Evolutionary conservation across 1,140 invertebrate species (phyloP).

Genomic region (Conus ventricosus): DNA sequence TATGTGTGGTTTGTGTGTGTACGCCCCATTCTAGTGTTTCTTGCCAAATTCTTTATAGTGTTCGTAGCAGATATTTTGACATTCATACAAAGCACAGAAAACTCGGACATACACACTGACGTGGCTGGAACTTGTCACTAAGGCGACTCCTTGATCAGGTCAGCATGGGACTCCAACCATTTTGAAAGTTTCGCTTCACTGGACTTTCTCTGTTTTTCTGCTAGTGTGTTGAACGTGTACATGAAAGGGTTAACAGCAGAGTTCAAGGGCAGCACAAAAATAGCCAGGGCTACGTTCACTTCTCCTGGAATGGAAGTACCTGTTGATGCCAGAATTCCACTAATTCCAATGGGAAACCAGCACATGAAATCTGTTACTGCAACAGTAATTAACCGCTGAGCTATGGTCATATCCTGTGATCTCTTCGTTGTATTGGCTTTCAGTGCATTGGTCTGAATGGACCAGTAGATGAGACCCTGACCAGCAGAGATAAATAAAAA

Average conservation of each 20-base stretch:
- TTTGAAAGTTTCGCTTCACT: not conserved
- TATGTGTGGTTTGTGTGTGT: no score
- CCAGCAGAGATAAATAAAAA: slow-evolving; percentile 47
- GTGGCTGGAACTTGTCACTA: no score
- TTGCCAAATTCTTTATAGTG: no score
- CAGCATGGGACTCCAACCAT: not conserved
- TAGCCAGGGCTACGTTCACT: slow-evolving; percentile 49
- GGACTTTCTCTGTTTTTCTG: not conserved
- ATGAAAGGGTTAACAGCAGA: slow-evolving; percentile 55
- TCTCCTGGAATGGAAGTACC: slow-evolving; percentile 45
- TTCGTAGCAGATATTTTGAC: no score
- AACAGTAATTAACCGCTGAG: slow-evolving; percentile 40
- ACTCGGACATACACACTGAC: no score
- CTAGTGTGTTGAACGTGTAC: slow-evolving; percentile 43
- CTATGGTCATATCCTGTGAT: slow-evolving; percentile 34
- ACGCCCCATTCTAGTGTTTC: no score
- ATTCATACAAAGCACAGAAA: no score
- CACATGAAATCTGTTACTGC: slow-evolving; percentile 41
- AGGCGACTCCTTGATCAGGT: no score
- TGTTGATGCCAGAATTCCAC: slow-evolving; percentile 41
- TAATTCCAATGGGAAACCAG: slow-evolving; percentile 33
- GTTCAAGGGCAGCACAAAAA: slow-evolving; percentile 53
- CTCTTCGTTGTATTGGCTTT: slow-evolving; percentile 3
- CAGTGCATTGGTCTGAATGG: slow-evolving; percentile 27
- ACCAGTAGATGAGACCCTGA: slow-evolving; percentile 35